Conservation (phyloP, 2,113 vertebrate genomes). For the Phyllostomus discolor region DNA sequence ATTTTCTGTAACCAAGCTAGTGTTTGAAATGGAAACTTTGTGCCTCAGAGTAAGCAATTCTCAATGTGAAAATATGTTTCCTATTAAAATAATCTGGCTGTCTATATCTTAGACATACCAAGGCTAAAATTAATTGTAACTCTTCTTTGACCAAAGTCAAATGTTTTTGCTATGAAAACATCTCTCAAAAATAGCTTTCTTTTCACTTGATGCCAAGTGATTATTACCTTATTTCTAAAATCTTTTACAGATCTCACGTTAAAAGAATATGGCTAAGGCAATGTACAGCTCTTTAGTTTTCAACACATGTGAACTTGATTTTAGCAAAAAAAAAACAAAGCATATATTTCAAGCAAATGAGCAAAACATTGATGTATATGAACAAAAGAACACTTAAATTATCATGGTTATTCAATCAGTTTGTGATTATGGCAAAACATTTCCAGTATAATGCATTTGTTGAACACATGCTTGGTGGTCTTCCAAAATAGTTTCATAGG, state of each 20-base stretch:
- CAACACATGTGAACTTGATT: conserved; percentile 76
- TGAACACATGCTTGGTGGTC: conserved; percentile 73
- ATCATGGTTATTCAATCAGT: conserved; percentile 70
- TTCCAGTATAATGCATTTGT: conserved; percentile 77
- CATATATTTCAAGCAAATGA: conserved; percentile 67
- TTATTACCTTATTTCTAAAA: conserved; percentile 58
- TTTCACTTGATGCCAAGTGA: conserved; percentile 57
- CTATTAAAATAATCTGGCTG: conserved; percentile 57
- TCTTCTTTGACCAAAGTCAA: conserved; percentile 63
- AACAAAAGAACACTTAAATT: conserved; percentile 76
- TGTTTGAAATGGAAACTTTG: conserved; percentile 32
- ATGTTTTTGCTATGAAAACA: conserved; percentile 71
- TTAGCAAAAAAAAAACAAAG: conserved; percentile 68
- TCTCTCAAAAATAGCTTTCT: conserved; percentile 48
- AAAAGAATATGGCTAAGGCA: conserved; percentile 60
- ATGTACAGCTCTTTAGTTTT: conserved; percentile 55
- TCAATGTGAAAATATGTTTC: conserved; percentile 56
- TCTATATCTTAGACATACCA: conserved; percentile 30
- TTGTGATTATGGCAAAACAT: conserved; percentile 66
- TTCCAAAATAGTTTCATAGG: conserved; percentile 73
- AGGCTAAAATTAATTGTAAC: conserved; percentile 50
- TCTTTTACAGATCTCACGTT: conserved; percentile 62
- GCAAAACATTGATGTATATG: conserved; percentile 63
- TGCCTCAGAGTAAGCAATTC: neutral
- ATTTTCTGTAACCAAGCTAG: neutral